Evolutionary conservation across 2,888 invertebrate species (phyloP), one percentile per base, ranked within the genome.

Genomic region (Agrypnus murinus): DNA sequence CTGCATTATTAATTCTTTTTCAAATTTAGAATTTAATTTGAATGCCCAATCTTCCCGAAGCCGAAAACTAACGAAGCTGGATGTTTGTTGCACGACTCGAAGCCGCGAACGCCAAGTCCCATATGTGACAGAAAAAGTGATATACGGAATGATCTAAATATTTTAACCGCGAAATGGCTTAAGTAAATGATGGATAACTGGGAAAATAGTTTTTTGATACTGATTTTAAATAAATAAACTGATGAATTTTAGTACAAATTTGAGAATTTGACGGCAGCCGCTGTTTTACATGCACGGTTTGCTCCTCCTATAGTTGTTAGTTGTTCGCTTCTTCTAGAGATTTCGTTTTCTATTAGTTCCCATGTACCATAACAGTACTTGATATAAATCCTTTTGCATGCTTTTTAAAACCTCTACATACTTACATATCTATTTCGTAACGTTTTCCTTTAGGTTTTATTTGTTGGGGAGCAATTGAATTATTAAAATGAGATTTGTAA

Each of bases 41-140:
- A 65, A 72, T 62, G 40, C 62, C 15, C 53, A 25, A 65, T 38
- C 46, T 58, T 57, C 40, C 46, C 40, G 38, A 48, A 53, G 38
- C 60, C 60, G 45, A 62, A 40, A 60, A 48, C 38, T 34, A 32
- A 60, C 60, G 67, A 60, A 68, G 67, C 62, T 45, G 63, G 66
- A 75, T 72, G 75, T 75, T 75, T 77, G 74, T 68, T 69, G 68
- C 71, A 73, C 70, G 75, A 74, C 40, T 69, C 70, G 72, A 72
- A 69, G 32, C 53, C 43, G 32, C 36, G 55, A 58, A 45, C 34
- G 34, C 34, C 32, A 50, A 43, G 43, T 48, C 69, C 77, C 77
- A 77, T 74, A 77, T 77, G 75, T 71, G 69, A 67, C 48, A 75
- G 66, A 77, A 77, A 77, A 77, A 72, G 45, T 65, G 55, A 71